phyloP scores from a whole-genome alignment of 2,888 invertebrate genomes.

The Nesidiocoris tenuis region DNA sequence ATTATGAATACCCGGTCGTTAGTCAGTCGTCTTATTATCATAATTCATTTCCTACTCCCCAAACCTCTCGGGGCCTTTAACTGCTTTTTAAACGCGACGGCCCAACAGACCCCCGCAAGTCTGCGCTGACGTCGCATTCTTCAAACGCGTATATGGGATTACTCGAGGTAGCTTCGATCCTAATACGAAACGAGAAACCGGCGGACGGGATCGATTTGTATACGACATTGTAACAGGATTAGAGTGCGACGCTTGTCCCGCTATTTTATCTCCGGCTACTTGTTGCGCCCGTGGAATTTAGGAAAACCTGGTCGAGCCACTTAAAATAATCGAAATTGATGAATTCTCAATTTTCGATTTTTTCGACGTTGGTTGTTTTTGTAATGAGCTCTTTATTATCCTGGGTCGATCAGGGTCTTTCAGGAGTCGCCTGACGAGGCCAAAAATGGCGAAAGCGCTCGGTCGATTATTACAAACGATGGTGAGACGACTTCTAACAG shows the following conservation, averaged over 20 bases:
- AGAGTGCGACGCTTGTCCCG: neutral
- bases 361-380: too few species aligned
- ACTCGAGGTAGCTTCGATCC: neutral
- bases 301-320: too few species aligned
- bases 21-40: conserved; percentile 23
- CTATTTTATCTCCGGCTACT: neutral
- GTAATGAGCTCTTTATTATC: too few species aligned
- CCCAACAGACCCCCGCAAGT: neutral
- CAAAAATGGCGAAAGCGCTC: too few species aligned
- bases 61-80: neutral
- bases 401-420: too few species aligned
- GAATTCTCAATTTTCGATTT: too few species aligned
- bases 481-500: neutral
- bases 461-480: too few species aligned
- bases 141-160: neutral
- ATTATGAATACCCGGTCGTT: conserved; percentile 28
- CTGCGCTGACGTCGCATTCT: neutral
- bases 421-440: too few species aligned
- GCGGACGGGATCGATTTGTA: neutral
- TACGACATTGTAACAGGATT: neutral
- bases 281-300: neutral
- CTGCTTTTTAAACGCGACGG: neutral
- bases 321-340: too few species aligned
- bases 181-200: neutral
- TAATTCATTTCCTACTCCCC: conserved; percentile 28